Base-by-base conservation (phyloP, 2,888 invertebrate genomes). In the Synanthedon formicaeformis region DNA sequence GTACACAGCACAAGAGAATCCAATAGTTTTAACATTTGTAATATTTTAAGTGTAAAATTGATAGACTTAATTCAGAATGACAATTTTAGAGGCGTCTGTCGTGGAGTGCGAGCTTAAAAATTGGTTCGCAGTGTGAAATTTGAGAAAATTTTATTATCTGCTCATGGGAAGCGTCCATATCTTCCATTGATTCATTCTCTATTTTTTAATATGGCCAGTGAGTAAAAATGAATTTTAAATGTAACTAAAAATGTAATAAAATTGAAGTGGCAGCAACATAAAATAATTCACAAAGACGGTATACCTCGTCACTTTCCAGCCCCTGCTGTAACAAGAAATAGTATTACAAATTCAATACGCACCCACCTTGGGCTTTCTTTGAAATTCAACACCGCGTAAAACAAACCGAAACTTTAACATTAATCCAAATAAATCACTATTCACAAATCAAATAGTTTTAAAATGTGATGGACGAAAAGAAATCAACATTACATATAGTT, bases 231-330 rank as follows among this genome's bases (percentile, higher is more conserved):
- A 78, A 78, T 74, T 34, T 34, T 78, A 83, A 82, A 84, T 78
- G 75, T 78, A 85, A 84, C 81, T 81, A 81, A 84, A 78, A 85
- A 69, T 73, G 71, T 75, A 81, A 80, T 71, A 83, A 82, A 81
- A 84, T 80, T 71, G 75, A 23, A 85, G 85, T 87, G 84, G 86
- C 86, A 84, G 85, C 85, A 86, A 87, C 87, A 83, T 77, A 86
- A 87, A 84, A 84, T 77, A 86, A 83, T 83, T 85, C 81, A 82
- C 81, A 86, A 86, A 88, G 81, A 86, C 86, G 86, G 84, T 89
- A 89, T 92, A 94, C 94, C 94, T 94, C 94, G 90, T 94, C 94
- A 91, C 93, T 93, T 92, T 94, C 94, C 94, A 94, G 93, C 93
- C 93, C 94, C 93, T 94, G 93, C 94, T 94, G 92, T 90, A 91